These are phyloP conservation scores for Hippasteria phrygiana DNA, from an alignment of 53 echinoderm and acorn worm species.

Conservation along the genomic window DNA sequence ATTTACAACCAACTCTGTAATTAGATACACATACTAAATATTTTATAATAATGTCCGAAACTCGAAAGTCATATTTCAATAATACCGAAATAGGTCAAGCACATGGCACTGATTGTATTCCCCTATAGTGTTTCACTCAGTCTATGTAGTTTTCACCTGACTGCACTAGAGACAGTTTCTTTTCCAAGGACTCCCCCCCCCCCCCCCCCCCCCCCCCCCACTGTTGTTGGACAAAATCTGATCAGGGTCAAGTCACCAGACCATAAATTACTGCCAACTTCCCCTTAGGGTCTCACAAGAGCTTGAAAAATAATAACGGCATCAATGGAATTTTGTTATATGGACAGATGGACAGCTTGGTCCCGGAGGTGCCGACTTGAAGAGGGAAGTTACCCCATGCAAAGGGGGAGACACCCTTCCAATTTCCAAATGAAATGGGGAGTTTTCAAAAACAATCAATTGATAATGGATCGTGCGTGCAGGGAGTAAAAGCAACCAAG, in stretches of 20 bases:
- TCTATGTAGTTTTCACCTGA: neutral
- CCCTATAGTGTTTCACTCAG: no score
- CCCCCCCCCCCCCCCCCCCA: no score
- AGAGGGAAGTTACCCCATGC: conserved; percentile 27
- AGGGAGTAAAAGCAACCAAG: no score
- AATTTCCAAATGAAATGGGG: neutral
- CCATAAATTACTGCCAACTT: conserved; percentile 34
- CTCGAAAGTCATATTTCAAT: no score
- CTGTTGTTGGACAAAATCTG: neutral
- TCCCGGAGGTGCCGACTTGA: neutral
- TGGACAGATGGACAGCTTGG: neutral
- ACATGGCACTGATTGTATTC: neutral
- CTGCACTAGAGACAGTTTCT: neutral
- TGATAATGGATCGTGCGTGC: no score
- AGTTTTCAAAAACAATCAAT: neutral
- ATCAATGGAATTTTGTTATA: neutral
- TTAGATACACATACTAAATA: no score
- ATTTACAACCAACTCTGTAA: no score
- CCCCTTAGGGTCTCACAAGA: conserved; percentile 31
- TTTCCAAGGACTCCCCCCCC: conserved; percentile 12
- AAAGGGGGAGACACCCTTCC: neutral
- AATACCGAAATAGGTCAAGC: neutral
- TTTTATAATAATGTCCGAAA: no score
- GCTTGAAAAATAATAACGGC: conserved; percentile 3
- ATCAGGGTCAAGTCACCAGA: conserved; percentile 10